Base-by-base conservation (phyloP, 2,888 invertebrate genomes). In the Lycocerus yunnanus region DNA sequence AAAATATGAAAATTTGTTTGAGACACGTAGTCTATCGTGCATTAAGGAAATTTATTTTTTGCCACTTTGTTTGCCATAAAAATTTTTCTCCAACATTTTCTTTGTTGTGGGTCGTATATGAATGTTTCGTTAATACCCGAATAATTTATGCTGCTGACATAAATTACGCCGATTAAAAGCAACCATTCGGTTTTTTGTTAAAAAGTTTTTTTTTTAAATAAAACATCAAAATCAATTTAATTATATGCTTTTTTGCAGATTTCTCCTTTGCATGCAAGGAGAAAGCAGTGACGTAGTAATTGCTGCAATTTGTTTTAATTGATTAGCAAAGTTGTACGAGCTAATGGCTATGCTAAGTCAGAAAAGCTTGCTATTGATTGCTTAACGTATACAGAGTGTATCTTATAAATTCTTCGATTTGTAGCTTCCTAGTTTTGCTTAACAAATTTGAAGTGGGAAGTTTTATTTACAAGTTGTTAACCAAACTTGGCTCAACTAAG, bases 1-100 rank as follows among this genome's bases (percentile, higher is more conserved):
- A 71, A 76, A 77, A 75, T 77, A 76, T 77, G 71, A 73, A 73
- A 73, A 76, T 77, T 76, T 76, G 74, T 67, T 71, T 67, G 71
- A 74, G 72, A 72, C 69, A 73, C 71, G 73, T 76, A 43, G 43
- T 43, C 73, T 68, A 66, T 68, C 70, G 73, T 73, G 76, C 66
- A 66, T 71, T 71, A 65, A 76, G 72, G 67, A 69, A 71, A 71
- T 74, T 74, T 74, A 74, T 61, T 63, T 63, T 63, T 63, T 63
- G 18, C 60, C 61, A 63, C 18, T 63, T 63, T 63, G 16, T 16
- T 63, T 20, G 13, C 61, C 61, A 63, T 63, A 63, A 18, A 63
- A 43, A 43, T n/a, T 43, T 43, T 8, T n/a, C n/a, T 5, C 2
- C 2, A 27, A 27, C 13, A 27, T 27, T 27, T 27, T 27, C 27